Percentiles rank a stretch among this genome's conserved stretches.
Evolutionary conservation across 2,113 vertebrate genomes (phyloP).

Genomic region (Sinocyclocheilus anophthalmus): DNA sequence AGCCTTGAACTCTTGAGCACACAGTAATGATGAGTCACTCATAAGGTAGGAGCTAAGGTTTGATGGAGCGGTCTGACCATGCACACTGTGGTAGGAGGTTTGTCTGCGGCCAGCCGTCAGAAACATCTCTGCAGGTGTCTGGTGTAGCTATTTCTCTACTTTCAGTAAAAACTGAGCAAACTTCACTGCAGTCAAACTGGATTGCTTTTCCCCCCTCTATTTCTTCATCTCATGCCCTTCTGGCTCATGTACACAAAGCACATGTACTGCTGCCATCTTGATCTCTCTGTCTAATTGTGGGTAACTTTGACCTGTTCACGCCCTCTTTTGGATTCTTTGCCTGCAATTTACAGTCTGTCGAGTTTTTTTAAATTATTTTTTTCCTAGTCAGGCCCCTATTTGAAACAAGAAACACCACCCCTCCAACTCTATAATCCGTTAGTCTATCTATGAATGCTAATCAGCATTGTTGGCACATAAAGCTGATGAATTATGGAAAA

Average conservation of each 20-base stretch:
- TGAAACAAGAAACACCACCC: neutral
- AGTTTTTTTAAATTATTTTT: neutral
- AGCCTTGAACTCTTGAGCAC: constrained; percentile 2
- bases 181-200: neutral
- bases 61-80: constrained; percentile 14
- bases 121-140: constrained; percentile 21
- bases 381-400: neutral
- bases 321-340: neutral
- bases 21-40: constrained; percentile 35
- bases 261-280: neutral
- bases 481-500: constrained; percentile 32
- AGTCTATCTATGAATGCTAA: constrained; percentile 11
- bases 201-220: neutral
- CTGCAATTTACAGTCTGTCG: neutral
- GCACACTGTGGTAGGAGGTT: constrained; percentile 11
- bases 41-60: neutral
- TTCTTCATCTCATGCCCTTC: constrained; percentile 8
- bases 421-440: constrained; percentile 4
- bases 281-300: constrained; percentile 8
- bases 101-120: neutral
- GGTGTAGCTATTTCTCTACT: neutral
- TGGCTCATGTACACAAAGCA: neutral
- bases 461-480: constrained; percentile 18
- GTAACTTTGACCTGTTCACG: neutral
- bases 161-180: constrained; percentile 1